Percentiles rank a stretch among this genome's conserved stretches.
phyloP scores from a whole-genome alignment of 2,113 vertebrate genomes.

The Tonatia bakeri region DNA sequence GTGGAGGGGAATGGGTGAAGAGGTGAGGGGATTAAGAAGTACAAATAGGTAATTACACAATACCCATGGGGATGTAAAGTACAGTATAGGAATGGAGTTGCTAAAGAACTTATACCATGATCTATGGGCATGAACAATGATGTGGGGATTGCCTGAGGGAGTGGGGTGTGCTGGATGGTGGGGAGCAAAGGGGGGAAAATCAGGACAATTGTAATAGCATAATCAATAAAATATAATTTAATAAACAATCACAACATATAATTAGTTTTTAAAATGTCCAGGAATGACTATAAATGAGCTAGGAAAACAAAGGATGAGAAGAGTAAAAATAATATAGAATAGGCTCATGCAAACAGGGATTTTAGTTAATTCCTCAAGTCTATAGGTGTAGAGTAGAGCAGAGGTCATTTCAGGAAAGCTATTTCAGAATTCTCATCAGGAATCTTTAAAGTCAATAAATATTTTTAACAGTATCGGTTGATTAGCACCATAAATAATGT shows the following conservation, averaged over 20 bases:
- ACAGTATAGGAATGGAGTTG: no score
- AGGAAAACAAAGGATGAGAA: constrained; percentile 9
- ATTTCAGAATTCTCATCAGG: constrained; percentile 18
- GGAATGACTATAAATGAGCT: neutral
- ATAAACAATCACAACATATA: neutral
- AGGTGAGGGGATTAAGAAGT: no score
- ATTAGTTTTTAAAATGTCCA: neutral
- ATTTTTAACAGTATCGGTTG: neutral
- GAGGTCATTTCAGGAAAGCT: neutral
- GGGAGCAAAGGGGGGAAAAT: no score
- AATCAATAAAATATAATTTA: no score
- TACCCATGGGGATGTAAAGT: no score
- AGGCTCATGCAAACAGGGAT: neutral
- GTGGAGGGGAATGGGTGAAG: no score
- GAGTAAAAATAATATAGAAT: neutral
- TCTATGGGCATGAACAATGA: no score
- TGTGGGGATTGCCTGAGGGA: no score
- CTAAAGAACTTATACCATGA: no score
- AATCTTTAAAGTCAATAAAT: constrained; percentile 6
- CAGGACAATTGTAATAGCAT: no score
- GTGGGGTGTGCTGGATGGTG: no score
- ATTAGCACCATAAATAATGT: neutral
- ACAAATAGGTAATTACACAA: no score
- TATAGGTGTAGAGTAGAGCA: neutral
- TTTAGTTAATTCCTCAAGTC: neutral